Percentiles rank a stretch among this genome's conserved stretches.
phyloP scores from a whole-genome alignment of 2,888 invertebrate species.

The Ophion ellenae region DNA sequence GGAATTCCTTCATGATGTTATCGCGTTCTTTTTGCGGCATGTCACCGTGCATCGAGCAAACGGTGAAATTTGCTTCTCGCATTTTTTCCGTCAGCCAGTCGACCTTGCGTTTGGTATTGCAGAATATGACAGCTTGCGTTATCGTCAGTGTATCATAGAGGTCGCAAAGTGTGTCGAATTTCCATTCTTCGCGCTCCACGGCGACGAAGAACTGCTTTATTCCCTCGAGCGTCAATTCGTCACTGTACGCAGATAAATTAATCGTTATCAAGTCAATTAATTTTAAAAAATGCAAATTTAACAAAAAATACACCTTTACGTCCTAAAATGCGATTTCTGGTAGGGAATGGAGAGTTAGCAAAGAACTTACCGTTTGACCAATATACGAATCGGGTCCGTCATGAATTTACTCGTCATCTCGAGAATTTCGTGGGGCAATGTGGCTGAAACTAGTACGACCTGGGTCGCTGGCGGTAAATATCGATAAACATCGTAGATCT shows the following conservation, averaged over 20 bases:
- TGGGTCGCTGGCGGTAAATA: too few relatives aligned
- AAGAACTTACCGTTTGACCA: too few relatives aligned
- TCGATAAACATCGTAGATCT: too few relatives aligned
- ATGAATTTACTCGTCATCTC: too few relatives aligned
- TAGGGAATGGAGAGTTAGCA: too few relatives aligned
- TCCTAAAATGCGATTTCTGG: too few relatives aligned
- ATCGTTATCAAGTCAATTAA: constrained; percentile 31
- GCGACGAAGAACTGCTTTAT: constrained; percentile 99
- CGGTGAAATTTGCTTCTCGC: constrained; percentile 99
- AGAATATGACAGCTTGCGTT: constrained; percentile 99
- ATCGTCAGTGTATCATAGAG: constrained; percentile 99
- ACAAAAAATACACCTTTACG: too few relatives aligned
- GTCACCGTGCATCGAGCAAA: constrained; percentile 99
- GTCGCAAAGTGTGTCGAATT: constrained; percentile 99
- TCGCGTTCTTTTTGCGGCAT: constrained; percentile 99
- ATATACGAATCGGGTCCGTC: too few relatives aligned
- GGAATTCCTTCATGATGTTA: constrained; percentile 99
- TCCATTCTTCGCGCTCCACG: constrained; percentile 99
- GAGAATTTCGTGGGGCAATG: too few relatives aligned
- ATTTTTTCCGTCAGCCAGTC: constrained; percentile 99
- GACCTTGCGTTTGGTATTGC: constrained; percentile 98
- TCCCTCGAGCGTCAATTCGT: constrained; percentile 99
- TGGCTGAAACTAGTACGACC: too few relatives aligned
- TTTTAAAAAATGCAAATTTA: background rate
- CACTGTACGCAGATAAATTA: constrained; percentile 85